Evolutionary conservation across 2,888 invertebrate genomes (phyloP).

Genomic region (Geophilus truncorum): DNA sequence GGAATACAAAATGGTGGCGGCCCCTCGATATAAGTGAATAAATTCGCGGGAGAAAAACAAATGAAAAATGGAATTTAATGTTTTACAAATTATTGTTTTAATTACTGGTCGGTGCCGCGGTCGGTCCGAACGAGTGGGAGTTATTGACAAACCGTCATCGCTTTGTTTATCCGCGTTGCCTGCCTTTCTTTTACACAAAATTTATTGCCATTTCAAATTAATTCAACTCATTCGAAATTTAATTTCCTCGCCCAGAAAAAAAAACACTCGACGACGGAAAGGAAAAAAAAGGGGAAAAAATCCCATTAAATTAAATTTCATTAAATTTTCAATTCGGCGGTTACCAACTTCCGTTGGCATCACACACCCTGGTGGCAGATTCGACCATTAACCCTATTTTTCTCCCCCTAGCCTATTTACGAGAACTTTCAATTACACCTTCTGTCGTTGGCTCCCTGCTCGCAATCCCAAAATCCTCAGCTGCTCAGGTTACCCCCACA

Average conservation of each 20-base stretch:
- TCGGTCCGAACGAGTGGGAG: too few relatives aligned
- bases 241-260: not conserved
- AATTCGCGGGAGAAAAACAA: too few relatives aligned
- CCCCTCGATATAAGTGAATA: too few relatives aligned
- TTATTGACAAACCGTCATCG: not conserved
- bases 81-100: too few relatives aligned
- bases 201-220: constrained; percentile 9
- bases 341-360: not conserved
- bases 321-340: not conserved
- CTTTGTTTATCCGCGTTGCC: not conserved
- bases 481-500: constrained; percentile 9
- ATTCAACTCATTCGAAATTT: constrained; percentile 18
- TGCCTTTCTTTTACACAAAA: not conserved
- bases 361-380: not conserved
- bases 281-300: not conserved
- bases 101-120: too few relatives aligned
- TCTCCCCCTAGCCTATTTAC: not conserved
- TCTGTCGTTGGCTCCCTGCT: not conserved
- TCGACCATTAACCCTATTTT: not conserved
- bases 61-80: too few relatives aligned
- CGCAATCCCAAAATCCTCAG: not conserved
- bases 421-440: not conserved
- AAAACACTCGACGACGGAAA: not conserved
- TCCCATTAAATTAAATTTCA: constrained; percentile 6
- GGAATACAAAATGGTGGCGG: too few relatives aligned